phyloP scores from a whole-genome alignment of 1,140 invertebrate genomes.

The Tenebrio molitor region DNA sequence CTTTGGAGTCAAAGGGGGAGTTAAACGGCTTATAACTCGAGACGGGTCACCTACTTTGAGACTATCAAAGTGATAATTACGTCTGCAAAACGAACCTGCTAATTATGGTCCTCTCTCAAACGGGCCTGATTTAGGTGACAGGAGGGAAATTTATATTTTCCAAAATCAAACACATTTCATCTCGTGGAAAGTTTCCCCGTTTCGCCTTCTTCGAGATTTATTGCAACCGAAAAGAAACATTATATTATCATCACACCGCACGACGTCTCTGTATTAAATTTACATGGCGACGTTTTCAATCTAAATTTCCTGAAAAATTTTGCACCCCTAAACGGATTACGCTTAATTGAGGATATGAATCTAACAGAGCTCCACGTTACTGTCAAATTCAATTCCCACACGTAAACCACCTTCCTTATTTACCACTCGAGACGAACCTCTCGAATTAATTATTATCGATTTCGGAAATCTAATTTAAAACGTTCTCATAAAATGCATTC shows the following conservation, averaged over 20 bases:
- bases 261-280: slow-evolving; percentile 34
- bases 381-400: slow-evolving; percentile 32
- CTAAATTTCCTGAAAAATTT: slow-evolving; percentile 40
- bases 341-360: slow-evolving; percentile 29
- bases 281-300: slow-evolving; percentile 28
- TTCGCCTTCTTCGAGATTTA: slow-evolving; percentile 34
- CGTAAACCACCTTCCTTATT: slow-evolving; percentile 16
- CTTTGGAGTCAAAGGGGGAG: neutral
- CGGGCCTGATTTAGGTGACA: slow-evolving; percentile 21
- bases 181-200: slow-evolving; percentile 18
- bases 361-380: slow-evolving; percentile 29
- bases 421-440: neutral
- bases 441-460: slow-evolving; percentile 26
- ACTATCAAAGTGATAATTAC: slow-evolving; percentile 22
- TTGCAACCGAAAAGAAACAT: slow-evolving; percentile 25
- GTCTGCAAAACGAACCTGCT: neutral
- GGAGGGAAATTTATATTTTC: slow-evolving; percentile 12
- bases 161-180: slow-evolving; percentile 23
- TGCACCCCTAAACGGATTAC: slow-evolving; percentile 28
- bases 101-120: slow-evolving; percentile 6
- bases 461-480: slow-evolving; percentile 6
- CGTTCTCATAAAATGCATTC: neutral
- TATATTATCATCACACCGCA: slow-evolving; percentile 35
- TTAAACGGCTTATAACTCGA: slow-evolving; percentile 23
- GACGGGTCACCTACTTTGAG: slow-evolving; percentile 15